A percentile compares a stretch with the other conserved stretches of the same genome.
Evolutionary conservation across 2,888 invertebrate species (phyloP).

Genomic region (Parasteatoda lunata): DNA sequence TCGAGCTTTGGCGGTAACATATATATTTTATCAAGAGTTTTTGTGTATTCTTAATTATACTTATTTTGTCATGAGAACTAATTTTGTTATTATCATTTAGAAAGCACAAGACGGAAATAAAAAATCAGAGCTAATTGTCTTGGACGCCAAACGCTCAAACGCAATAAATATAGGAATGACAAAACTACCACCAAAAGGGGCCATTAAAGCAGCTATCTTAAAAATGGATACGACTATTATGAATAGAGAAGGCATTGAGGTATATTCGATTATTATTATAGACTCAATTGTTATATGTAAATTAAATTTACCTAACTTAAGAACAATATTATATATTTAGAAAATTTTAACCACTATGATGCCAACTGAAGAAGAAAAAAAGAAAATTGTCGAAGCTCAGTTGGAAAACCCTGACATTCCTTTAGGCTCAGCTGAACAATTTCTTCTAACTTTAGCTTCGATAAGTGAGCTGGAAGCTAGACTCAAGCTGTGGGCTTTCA

Average conservation of each 20-base stretch:
- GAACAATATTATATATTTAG: constrained; percentile 73
- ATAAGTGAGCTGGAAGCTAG: constrained; percentile 95
- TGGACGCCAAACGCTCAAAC: constrained; percentile 97
- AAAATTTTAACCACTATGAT: constrained; percentile 96
- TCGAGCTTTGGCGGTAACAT: too few species aligned
- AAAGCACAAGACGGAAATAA: constrained; percentile 88
- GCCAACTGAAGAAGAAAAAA: constrained; percentile 95
- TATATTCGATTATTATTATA: background rate
- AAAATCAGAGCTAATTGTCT: constrained; percentile 92
- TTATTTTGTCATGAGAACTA: too few species aligned
- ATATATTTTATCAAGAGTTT: too few species aligned
- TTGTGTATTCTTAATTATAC: too few species aligned
- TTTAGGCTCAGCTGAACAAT: constrained; percentile 97
- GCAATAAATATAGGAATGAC: constrained; percentile 99
- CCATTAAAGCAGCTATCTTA: constrained; percentile 98
- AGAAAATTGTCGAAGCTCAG: constrained; percentile 97
- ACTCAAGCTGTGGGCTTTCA: constrained; percentile 95
- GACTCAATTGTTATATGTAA: too few species aligned
- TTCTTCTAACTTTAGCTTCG: constrained; percentile 95
- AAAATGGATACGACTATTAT: constrained; percentile 99
- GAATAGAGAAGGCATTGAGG: constrained; percentile 96
- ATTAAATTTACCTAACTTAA: too few species aligned
- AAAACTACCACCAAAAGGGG: constrained; percentile 95
- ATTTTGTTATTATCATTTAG: constrained; percentile 75
- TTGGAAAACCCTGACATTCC: constrained; percentile 91